These are phyloP conservation scores for Epiblema foenella DNA, from an alignment of 2,888 invertebrate genomes.

Conservation along the genomic window DNA sequence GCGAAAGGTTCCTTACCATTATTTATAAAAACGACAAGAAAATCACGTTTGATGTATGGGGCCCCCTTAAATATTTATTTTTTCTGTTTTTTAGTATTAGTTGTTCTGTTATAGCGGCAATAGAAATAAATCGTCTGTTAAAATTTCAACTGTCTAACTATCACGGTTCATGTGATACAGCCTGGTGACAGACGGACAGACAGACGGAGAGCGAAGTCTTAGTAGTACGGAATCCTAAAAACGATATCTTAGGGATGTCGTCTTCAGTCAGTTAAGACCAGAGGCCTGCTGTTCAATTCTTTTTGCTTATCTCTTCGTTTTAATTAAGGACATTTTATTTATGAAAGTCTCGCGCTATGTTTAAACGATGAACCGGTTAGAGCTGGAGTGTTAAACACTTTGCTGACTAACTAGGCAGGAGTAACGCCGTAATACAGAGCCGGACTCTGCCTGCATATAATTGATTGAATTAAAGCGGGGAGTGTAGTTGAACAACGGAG, in stretches of 20 bases:
- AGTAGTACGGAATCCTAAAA: too few relatives aligned
- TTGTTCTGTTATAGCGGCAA: too few relatives aligned
- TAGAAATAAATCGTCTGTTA: too few relatives aligned
- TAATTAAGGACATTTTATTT: neutral
- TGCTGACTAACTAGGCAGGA: constrained; percentile 52
- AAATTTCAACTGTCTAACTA: too few relatives aligned
- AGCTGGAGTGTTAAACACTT: constrained; percentile 29
- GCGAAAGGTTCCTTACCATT: too few relatives aligned
- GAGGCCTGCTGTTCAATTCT: neutral
- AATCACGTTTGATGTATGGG: too few relatives aligned
- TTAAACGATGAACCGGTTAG: neutral
- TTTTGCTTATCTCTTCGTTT: neutral
- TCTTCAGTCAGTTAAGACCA: neutral
- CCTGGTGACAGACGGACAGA: too few relatives aligned
- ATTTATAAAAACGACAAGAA: too few relatives aligned
- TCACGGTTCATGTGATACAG: too few relatives aligned
- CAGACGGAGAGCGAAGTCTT: too few relatives aligned
- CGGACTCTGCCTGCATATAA: constrained; percentile 50
- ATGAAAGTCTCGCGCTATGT: neutral
- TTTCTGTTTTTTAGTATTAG: too few relatives aligned
- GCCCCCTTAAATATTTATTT: too few relatives aligned
- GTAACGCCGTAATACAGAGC: constrained; percentile 58
- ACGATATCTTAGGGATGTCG: neutral
- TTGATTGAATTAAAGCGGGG: constrained; percentile 61
- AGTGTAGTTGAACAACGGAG: constrained; percentile 17